Conservation (phyloP, 2,888 invertebrate species). For the Petrolisthes manimaculis region DNA sequence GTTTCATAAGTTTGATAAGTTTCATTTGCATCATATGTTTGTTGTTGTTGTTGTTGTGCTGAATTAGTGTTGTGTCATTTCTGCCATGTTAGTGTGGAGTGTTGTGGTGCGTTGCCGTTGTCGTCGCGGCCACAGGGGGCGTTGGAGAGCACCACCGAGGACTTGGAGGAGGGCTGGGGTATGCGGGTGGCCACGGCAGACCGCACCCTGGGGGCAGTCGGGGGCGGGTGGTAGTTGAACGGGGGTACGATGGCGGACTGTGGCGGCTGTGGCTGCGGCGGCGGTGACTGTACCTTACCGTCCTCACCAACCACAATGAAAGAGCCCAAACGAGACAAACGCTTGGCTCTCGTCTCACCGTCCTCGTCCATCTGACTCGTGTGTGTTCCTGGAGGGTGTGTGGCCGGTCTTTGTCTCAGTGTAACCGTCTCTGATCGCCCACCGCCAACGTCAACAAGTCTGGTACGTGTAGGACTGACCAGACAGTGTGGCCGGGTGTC, state of each 20-base stretch:
- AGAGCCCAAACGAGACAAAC: conserved; percentile 73
- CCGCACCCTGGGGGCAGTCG: conserved; percentile 44
- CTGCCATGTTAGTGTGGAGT: conserved; percentile 45
- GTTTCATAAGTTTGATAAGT: conserved; percentile 10
- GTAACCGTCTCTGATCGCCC: conserved; percentile 43
- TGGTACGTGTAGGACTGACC: conserved; percentile 54
- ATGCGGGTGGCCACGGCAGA: conserved; percentile 53
- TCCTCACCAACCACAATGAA: conserved; percentile 72
- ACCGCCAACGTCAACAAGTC: conserved; percentile 2
- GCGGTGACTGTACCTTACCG: conserved; percentile 54
- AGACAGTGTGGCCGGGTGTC: conserved; percentile 63
- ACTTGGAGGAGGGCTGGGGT: conserved; percentile 62
- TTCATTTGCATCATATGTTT: conserved; percentile 9
- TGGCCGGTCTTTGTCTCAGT: conserved; percentile 57
- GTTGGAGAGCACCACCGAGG: conserved; percentile 35
- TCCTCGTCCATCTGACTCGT: conserved; percentile 67
- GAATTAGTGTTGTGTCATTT: conserved; percentile 47
- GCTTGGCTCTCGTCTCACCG: conserved; percentile 69
- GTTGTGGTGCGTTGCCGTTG: conserved; percentile 57
- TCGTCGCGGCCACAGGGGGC: conserved; percentile 54
- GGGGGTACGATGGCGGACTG: conserved; percentile 72
- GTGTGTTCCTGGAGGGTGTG: conserved; percentile 52
- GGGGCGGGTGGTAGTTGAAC: conserved; percentile 72
- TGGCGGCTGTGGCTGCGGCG: conserved; percentile 50
- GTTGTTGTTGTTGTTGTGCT: too few relatives aligned